Percentiles rank a stretch among this genome's conserved stretches.
These are phyloP conservation scores for Cheilosia vernalis DNA, from an alignment of 2,888 invertebrate genomes.

Conservation along the genomic window DNA sequence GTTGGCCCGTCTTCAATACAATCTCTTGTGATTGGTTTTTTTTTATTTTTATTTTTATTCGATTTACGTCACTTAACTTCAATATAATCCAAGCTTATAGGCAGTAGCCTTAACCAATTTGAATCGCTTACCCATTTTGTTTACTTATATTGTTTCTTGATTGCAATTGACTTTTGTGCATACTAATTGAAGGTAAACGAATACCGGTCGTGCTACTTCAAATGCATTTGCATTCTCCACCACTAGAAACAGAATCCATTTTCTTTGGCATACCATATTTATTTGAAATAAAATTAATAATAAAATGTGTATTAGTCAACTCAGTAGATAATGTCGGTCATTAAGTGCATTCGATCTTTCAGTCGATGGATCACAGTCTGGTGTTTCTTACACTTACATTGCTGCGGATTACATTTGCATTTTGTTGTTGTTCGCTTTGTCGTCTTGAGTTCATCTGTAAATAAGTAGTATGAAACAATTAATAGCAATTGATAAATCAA, in stretches of 20 bases:
- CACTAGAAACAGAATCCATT: neutral
- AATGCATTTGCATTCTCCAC: neutral
- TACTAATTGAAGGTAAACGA: neutral
- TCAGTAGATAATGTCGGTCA: constrained; percentile 63
- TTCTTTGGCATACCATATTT: constrained; percentile 23
- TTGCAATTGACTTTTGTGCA: neutral
- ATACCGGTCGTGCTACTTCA: neutral
- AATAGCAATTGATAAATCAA: neutral
- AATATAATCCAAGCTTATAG: constrained; percentile 30
- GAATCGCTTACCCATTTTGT: neutral
- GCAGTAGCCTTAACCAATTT: neutral
- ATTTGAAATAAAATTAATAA: constrained; percentile 35
- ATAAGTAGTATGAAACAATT: neutral
- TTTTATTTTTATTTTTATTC: neutral
- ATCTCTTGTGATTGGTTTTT: neutral
- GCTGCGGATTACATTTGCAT: constrained; percentile 79
- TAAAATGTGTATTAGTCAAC: neutral
- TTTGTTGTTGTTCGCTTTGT: constrained; percentile 67
- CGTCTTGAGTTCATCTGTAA: constrained; percentile 55
- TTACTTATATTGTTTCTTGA: neutral
- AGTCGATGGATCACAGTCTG: constrained; percentile 53
- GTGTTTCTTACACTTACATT: constrained; percentile 78
- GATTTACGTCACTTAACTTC: constrained; percentile 19
- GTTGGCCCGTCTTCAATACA: neutral
- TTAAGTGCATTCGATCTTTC: constrained; percentile 56